Evolutionary conservation across 2,888 invertebrate genomes (phyloP).

Genomic region (Chydorus sphaericus): DNA sequence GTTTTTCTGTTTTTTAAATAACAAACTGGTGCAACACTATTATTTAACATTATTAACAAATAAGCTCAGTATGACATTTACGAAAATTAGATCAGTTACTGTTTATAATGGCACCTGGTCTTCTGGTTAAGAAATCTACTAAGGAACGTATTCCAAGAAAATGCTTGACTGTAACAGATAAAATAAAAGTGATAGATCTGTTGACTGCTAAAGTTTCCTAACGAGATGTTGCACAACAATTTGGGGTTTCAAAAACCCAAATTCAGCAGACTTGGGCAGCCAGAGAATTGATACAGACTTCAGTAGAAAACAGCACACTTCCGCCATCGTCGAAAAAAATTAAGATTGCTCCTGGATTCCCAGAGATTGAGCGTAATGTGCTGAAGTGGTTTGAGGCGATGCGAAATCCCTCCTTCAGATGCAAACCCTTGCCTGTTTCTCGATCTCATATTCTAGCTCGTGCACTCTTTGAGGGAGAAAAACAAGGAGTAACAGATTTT

Average conservation of each 20-base stretch:
- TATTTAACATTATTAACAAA: too few species aligned
- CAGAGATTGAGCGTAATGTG: neutral
- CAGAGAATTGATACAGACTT: neutral
- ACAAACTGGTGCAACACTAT: too few species aligned
- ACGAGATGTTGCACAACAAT: neutral
- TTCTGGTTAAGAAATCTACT: too few species aligned
- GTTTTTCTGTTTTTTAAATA: too few species aligned
- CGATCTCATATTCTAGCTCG: neutral
- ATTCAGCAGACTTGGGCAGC: neutral
- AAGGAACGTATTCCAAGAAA: too few species aligned
- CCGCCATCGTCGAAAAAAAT: neutral
- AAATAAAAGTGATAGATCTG: neutral
- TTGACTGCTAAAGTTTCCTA: neutral
- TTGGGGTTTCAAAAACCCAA: neutral
- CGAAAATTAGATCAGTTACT: too few species aligned
- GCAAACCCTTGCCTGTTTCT: neutral
- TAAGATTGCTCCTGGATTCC: neutral
- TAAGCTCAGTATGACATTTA: too few species aligned
- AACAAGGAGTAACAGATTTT: neutral
- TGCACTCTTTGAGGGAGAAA: neutral
- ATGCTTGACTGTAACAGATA: neutral
- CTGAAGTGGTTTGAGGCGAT: neutral
- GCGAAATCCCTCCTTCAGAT: neutral
- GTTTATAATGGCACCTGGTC: too few species aligned
- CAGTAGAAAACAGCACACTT: neutral